A percentile compares a stretch with the other conserved stretches of the same genome.
Conservation (phyloP, 2,888 invertebrate species). For the Allacma fusca region DNA sequence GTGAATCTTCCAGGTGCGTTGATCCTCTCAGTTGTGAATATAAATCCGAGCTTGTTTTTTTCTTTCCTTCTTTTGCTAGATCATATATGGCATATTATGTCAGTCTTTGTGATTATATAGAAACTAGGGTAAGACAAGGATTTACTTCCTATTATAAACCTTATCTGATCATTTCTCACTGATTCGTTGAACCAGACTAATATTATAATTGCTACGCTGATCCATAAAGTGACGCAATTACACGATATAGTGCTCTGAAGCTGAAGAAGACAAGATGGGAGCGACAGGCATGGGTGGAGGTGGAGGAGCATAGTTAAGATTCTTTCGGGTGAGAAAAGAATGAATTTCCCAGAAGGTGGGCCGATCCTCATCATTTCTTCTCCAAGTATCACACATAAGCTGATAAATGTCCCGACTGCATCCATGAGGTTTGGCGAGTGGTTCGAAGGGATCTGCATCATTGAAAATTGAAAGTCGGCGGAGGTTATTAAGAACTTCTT, state of each 20-base stretch:
- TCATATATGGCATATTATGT: too few relatives aligned
- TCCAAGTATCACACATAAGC: conserved; percentile 92
- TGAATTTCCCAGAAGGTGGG: conserved; percentile 89
- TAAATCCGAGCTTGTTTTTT: too few relatives aligned
- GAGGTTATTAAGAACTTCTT: conserved; percentile 79
- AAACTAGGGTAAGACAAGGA: too few relatives aligned
- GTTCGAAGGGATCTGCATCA: conserved; percentile 64
- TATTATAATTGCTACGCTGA: too few relatives aligned
- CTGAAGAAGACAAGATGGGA: conserved; percentile 46
- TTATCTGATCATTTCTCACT: too few relatives aligned
- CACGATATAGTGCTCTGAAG: conserved; percentile 52
- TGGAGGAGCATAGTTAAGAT: conserved; percentile 64
- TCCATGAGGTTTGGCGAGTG: conserved; percentile 73
- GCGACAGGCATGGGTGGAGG: conserved; percentile 25
- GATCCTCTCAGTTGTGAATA: too few relatives aligned
- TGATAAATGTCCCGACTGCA: conserved; percentile 90
- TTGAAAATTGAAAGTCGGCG: conserved; percentile 71
- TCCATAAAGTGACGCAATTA: conserved; percentile 3
- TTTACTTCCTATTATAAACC: too few relatives aligned
- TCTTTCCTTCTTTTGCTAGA: too few relatives aligned
- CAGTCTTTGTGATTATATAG: too few relatives aligned
- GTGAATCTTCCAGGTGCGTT: too few relatives aligned
- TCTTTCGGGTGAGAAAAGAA: conserved; percentile 79
- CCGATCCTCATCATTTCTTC: conserved; percentile 78
- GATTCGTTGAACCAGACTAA: too few relatives aligned